These are phyloP conservation scores for Phylloscopus trochiloides DNA, from an alignment of 2,113 vertebrate genomes.

Conservation along the genomic window DNA sequence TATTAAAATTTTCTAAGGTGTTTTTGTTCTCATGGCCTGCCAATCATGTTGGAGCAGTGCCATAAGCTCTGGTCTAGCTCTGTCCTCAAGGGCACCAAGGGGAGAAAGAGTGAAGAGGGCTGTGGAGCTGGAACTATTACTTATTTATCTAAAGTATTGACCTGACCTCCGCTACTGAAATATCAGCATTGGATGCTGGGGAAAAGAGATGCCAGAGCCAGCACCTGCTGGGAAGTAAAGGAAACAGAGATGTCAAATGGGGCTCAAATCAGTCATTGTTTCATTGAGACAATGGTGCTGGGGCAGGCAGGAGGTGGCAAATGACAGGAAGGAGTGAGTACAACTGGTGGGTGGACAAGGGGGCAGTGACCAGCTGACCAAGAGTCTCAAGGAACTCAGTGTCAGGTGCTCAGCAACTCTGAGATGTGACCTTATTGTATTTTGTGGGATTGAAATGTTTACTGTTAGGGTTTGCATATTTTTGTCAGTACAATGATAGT, in stretches of 20 bases:
- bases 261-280: not conserved
- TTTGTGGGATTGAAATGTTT: not conserved
- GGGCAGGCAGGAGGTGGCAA: not conserved
- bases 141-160: conserved; percentile 57
- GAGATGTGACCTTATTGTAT: not conserved
- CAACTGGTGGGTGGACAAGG: not conserved
- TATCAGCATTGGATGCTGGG: not conserved
- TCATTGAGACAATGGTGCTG: not conserved
- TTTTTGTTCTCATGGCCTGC: conserved; percentile 2
- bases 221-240: not conserved
- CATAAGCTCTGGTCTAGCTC: not conserved
- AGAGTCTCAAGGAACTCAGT: not conserved
- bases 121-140: not conserved
- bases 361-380: not conserved
- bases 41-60: conserved; percentile 8
- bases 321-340: not conserved
- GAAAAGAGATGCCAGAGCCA: not conserved
- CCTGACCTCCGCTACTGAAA: not conserved
- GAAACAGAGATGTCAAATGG: not conserved
- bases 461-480: not conserved
- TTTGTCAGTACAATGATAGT: not conserved
- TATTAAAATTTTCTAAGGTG: not conserved
- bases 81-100: conserved; percentile 11
- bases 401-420: not conserved
- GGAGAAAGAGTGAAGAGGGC: not conserved